Base-by-base conservation (phyloP, 23 tunicate genomes). In the Ascidia mentula region DNA sequence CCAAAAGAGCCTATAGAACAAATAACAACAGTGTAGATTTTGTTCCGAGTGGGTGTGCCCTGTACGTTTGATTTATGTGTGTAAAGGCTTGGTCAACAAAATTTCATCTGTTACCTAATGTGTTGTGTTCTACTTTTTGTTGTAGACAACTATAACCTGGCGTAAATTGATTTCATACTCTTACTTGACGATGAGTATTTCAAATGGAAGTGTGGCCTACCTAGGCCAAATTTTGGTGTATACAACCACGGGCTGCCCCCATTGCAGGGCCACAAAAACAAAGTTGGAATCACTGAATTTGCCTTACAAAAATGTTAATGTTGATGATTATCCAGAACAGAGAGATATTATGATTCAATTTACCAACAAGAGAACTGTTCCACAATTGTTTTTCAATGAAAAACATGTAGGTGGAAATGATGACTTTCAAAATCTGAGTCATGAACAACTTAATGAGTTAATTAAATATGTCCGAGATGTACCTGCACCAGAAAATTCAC, bases 371-470 rank as follows among this genome's bases (percentile, higher is more conserved):
- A 34, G 79, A 37, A 82, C 86, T 28, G 89, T 93, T 45, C 98
- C 98, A 32, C 98, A 93, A 79, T 82, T 93, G 32, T 93, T 93
- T 69, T 93, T 93, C 40, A 93, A 93, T 71, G 87, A 80, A 22
- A 72, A 59, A 40, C 90, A 88, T 84, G 74, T 93, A 33, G 98
- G 98, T n/a, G 98, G 98, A 60, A 88, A 79, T 59, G 89, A 79
- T 39, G 94, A 93, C 3, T 88, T 93, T 75, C 89, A 84, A 65
- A 77, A 42, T 34, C 77, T 90, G 90, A 83, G 78, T 0, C 45
- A 77, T 69, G 88, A 84, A 0, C 76, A 78, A 39, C 40, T 89
- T 15, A 36, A 82, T 42, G 74, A 84, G 17, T 59, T 89, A 30
- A 89, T 84, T 18, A 73, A 72, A 15, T 80, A 82, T 34, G 87